Evolutionary conservation across 30 jellyfish, hydroid and myxozoan species (phyloP), one percentile per base, ranked within the genome.

Genomic region (Nemopilema nomurai): DNA sequence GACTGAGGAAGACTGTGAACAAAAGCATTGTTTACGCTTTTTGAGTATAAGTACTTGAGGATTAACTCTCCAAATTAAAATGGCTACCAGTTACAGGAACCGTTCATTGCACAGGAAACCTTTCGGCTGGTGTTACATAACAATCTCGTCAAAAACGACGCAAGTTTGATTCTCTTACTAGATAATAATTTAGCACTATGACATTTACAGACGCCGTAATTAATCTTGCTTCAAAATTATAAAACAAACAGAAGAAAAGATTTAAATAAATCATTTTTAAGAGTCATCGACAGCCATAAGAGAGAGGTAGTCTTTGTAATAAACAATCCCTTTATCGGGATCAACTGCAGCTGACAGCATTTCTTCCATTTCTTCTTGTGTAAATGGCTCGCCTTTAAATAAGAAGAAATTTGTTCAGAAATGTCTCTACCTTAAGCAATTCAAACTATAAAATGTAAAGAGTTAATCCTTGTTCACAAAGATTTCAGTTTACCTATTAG

Each of bases 361-460:
- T 75, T 91, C 97, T 25, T 91, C 97, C 90, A 91, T 91, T 74
- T 91, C 97, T 67, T 91, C 97, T 76, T 91, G 96, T 4, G 97
- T 91, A 52, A 91, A 91, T 19, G 97, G 97, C 33, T 91, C 97
- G 1, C 97, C 97, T 90, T 24, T 21, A 30, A 20, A n/a, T 21
- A 19, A 26, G 18, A 28, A 29, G 28, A 80, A 29, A 80, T n/a
- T 26, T 3, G 6, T 6, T 3, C 13, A 41, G 13, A 41, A n/a
- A n/a, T n/a, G n/a, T n/a, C n/a, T n/a, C n/a, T n/a, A n/a, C n/a
- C n/a, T n/a, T n/a, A n/a, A n/a, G n/a, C n/a, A n/a, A n/a, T n/a
- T n/a, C n/a, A n/a, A n/a, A n/a, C n/a, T n/a, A n/a, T n/a, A n/a
- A n/a, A n/a, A n/a, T n/a, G n/a, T n/a, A n/a, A n/a, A n/a, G n/a